Base-by-base conservation (phyloP, 2,113 vertebrate genomes). In the Spizaetus ornatus region DNA sequence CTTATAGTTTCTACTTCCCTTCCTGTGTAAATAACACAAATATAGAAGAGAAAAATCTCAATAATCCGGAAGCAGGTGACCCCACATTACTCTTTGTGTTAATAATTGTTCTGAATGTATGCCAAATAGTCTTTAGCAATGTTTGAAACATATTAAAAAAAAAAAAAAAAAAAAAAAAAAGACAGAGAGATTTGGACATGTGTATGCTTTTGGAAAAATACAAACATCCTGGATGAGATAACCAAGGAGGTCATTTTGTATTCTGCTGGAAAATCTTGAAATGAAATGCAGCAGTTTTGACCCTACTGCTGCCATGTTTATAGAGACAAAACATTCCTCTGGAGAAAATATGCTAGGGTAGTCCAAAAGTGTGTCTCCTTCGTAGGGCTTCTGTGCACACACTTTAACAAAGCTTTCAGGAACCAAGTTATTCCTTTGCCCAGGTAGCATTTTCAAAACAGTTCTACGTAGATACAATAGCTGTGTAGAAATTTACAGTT, bases 221-320 rank as follows among this genome's bases (percentile, higher is more conserved):
- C 71, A 92, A 90, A 90, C 90, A 92, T 94, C 55, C 69, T 94
- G 36, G 27, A 74, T 81, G 59, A 92, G 77, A 90, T 90, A 92
- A 76, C 32, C 45, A 55, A 70, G 29, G 48, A 94, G n/a, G n/a
- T 70, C 11, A 23, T 78, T 94, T 67, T 83, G 58, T 80, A 50
- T 90, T 96, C 82, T 78, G 16, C 48, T 92, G 67, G n/a, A 92
- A 83, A 77, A 7, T 45, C 73, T 70, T 66, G n/a, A 93, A 90
- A 92, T 74, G 8, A 95, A 92, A 55, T 1, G 2, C 12, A 74
- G 55, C 66, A 50, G 29, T 81, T 80, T 80, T 74, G 62, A 83
- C 55, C n/a, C n/a, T 86, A 42, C 38, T 71, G 71, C 59, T 94
- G 85, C 59, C 23, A 26, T 86, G 63, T 94, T 90, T 90, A 53